phyloP scores from a whole-genome alignment of 2,113 vertebrate genomes.

The Opisthocomus hoazin region DNA sequence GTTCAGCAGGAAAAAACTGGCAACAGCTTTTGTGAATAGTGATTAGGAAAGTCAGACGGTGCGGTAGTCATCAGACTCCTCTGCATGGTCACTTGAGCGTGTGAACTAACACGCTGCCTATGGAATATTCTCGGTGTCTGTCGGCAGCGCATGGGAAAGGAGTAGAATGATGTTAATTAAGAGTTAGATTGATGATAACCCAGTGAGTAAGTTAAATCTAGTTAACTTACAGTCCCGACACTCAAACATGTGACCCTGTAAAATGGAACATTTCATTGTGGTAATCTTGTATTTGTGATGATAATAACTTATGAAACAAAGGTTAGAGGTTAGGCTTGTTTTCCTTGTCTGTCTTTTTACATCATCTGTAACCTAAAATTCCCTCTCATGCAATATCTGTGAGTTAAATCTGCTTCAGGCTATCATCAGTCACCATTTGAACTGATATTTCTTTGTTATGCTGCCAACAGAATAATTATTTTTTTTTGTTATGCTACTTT shows the following conservation, averaged over 20 bases:
- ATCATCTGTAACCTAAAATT: slow-evolving; percentile 42
- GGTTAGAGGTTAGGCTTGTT: slow-evolving; percentile 53
- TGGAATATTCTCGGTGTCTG: neutral
- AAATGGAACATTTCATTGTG: slow-evolving; percentile 39
- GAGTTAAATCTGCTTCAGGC: slow-evolving; percentile 34
- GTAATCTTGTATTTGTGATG: slow-evolving; percentile 42
- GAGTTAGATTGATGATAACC: neutral
- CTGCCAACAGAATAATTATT: neutral
- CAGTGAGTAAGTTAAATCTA: slow-evolving; percentile 7
- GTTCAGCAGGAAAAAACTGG: neutral
- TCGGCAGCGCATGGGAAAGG: neutral
- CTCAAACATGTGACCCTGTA: neutral
- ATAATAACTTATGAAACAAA: slow-evolving; percentile 39
- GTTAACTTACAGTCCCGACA: slow-evolving; percentile 20
- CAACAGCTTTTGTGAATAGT: neutral
- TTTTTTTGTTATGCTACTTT: neutral
- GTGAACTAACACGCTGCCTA: neutral
- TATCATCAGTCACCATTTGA: slow-evolving; percentile 43
- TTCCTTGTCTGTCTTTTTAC: slow-evolving; percentile 39
- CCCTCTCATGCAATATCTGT: slow-evolving; percentile 13
- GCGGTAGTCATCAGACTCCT: neutral
- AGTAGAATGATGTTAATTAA: neutral
- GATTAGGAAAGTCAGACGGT: neutral
- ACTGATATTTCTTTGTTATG: slow-evolving; percentile 37
- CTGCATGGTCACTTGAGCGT: neutral